These are phyloP conservation scores for Agrilus planipennis DNA, from an alignment of 1,140 invertebrate species.

Conservation along the genomic window DNA sequence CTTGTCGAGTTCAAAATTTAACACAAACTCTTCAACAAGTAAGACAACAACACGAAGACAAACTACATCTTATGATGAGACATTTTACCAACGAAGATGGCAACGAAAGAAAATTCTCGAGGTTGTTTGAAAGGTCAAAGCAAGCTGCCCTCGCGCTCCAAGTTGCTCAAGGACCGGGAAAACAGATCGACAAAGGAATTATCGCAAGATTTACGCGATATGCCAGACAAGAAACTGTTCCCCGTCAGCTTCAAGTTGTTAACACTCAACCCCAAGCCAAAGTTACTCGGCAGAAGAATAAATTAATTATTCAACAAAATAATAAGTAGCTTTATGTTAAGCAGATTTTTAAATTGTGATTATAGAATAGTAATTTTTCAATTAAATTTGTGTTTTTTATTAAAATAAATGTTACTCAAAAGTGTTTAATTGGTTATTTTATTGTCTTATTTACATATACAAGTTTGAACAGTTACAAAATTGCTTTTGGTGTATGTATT, in stretches of 20 bases:
- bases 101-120: slow-evolving; percentile 15
- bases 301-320: slow-evolving; percentile 59
- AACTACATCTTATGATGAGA: slow-evolving; percentile 44
- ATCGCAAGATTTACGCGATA: slow-evolving; percentile 27
- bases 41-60: slow-evolving; percentile 47
- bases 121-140: slow-evolving; percentile 17
- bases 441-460: too few species aligned
- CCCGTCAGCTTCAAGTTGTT: slow-evolving; percentile 40
- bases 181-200: slow-evolving; percentile 26
- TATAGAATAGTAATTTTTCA: too few species aligned
- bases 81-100: slow-evolving; percentile 35
- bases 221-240: slow-evolving; percentile 37
- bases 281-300: slow-evolving; percentile 63
- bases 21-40: slow-evolving; percentile 44
- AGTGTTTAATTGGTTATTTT: too few species aligned
- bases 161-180: slow-evolving; percentile 17
- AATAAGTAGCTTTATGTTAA: too few species aligned
- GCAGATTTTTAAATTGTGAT: too few species aligned
- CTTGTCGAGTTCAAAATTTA: slow-evolving; percentile 37
- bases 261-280: slow-evolving; percentile 51
- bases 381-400: too few species aligned
- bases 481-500: too few species aligned
- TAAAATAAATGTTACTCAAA: too few species aligned
- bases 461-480: too few species aligned
- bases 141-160: slow-evolving; percentile 22